Base-by-base conservation (phyloP, 2,113 vertebrate genomes). In the Lanius collurio region DNA sequence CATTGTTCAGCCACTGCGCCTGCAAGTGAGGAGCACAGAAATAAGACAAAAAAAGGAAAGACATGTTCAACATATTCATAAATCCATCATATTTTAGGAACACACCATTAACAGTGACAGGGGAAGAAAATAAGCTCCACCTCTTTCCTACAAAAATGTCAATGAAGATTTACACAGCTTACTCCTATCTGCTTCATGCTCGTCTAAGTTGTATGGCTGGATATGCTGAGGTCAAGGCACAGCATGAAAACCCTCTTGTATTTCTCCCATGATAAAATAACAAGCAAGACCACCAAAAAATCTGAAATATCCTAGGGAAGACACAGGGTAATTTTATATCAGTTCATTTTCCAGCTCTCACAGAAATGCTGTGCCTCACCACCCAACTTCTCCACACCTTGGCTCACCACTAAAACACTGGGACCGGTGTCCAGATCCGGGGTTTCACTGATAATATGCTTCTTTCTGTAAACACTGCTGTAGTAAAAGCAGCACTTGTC, bases 21-120 rank as follows among this genome's bases (percentile, higher is more conserved):
- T 94, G 97, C 95, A 90, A 92, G 92, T 69, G 82, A 87, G 94
- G 93, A 95, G 96, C 96, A 97, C 95, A 94, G 93, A 83, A 31
- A 90, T 96, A 96, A 97, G 95, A 98, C 97, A 98, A 98, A 98
- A 97, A 97, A 96, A 76, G 93, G 74, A 92, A 95, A 97, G 80
- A 77, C 85, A 91, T 93, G 95, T 96, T 97, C 95, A 97, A 97
- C 97, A 80, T 69, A 96, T 78, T 97, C 94, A 96, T 95, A 98
- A 97, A 98, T 89, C 89, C 83, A 85, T 93, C 93, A 65, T 92
- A 95, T 97, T 98, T 97, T 95, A 97, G 97, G 96, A 95, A 96
- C 96, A 96, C 95, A 96, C 84, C 88, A 93, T 87, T 91, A 97
- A 85, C 49, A 56, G 77, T 59, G 93, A 84, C 83, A 93, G 62